Percentiles rank a stretch among this genome's conserved stretches.
Conservation (phyloP, 2,888 invertebrate genomes). For the Molorchus minor region DNA sequence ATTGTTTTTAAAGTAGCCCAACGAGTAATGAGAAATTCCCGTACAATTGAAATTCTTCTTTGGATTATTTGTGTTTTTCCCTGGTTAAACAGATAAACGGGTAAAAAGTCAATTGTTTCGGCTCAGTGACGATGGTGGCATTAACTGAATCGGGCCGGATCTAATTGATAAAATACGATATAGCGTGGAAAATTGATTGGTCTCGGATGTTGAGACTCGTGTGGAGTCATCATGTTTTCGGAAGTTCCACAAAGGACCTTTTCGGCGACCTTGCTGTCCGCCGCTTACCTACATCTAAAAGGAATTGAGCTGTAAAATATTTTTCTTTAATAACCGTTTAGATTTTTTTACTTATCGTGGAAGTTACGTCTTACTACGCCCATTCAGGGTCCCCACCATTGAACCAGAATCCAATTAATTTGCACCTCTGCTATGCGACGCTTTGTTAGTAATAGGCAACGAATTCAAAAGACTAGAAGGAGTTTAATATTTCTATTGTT, state of each 20-base stretch:
- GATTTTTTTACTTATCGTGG: constrained; percentile 28
- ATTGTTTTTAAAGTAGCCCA: not conserved
- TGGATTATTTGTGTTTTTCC: constrained; percentile 3
- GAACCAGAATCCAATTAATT: too few relatives aligned
- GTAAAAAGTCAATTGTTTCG: constrained; percentile 15
- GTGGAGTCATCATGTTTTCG: constrained; percentile 49
- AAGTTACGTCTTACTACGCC: not conserved
- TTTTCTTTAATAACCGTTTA: constrained; percentile 24
- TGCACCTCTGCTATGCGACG: too few relatives aligned
- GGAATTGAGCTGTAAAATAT: constrained; percentile 39
- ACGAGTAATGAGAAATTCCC: not conserved
- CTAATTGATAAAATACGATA: constrained; percentile 43
- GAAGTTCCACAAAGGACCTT: constrained; percentile 38
- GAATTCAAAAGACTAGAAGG: too few relatives aligned
- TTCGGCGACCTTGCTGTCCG: constrained; percentile 35
- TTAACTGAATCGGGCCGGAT: constrained; percentile 28
- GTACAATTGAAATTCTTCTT: constrained; percentile 1
- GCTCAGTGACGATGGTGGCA: constrained; percentile 23
- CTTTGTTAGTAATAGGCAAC: too few relatives aligned
- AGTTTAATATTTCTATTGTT: too few relatives aligned
- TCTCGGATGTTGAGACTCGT: constrained; percentile 48
- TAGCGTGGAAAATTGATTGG: constrained; percentile 26
- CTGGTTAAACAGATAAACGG: constrained; percentile 17
- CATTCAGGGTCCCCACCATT: too few relatives aligned
- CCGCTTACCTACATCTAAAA: constrained; percentile 33